Evolutionary conservation across 2,113 vertebrate species (phyloP).

Genomic region (Baryphthengus martii): DNA sequence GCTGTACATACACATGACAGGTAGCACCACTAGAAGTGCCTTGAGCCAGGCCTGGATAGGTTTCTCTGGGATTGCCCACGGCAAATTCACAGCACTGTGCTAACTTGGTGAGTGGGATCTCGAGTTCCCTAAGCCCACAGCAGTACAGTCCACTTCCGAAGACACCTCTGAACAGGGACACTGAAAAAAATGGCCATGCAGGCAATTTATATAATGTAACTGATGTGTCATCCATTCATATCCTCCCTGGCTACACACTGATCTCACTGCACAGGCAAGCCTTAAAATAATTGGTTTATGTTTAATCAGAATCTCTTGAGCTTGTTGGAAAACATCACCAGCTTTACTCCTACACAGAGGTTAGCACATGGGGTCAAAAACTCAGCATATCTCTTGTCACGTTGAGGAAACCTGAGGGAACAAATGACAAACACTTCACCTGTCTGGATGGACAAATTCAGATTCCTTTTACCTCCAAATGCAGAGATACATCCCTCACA

Average conservation of each 20-base stretch:
- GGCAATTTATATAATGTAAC: background rate
- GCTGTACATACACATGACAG: background rate
- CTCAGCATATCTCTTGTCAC: background rate
- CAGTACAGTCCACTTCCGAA: background rate
- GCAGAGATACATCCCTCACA: background rate
- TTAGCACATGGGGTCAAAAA: background rate
- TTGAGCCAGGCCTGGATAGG: background rate
- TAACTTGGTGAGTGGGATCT: background rate
- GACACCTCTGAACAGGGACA: background rate
- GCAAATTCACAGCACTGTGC: background rate
- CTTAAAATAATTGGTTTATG: background rate
- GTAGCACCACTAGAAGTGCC: background rate
- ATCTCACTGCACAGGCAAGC: background rate
- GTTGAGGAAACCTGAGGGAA: fast-evolving
- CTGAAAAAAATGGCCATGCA: background rate
- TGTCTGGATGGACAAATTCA: background rate
- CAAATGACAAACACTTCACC: background rate
- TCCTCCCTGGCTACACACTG: background rate
- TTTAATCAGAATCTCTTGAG: background rate
- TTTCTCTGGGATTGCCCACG: background rate
- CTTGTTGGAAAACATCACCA: background rate
- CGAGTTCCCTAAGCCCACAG: background rate
- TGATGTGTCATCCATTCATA: background rate
- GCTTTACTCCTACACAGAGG: background rate
- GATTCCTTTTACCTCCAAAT: background rate